Conservation (phyloP, 2,888 invertebrate species). For the Danaus chrysippus region DNA sequence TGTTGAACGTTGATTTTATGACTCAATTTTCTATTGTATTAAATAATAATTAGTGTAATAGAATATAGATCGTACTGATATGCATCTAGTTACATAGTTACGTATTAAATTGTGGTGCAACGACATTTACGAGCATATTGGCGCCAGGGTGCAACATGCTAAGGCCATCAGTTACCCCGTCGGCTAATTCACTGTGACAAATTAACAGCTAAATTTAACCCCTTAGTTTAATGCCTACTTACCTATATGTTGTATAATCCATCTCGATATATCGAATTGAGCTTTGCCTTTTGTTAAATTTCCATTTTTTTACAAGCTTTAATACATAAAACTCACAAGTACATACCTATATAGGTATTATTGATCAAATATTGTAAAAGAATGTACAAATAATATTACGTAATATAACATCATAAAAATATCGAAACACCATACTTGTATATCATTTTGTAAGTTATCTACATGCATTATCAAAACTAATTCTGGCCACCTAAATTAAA, state of each 20-base stretch:
- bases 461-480: background rate
- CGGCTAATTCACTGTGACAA: constrained; percentile 79
- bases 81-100: constrained; percentile 59
- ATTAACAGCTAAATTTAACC: constrained; percentile 74
- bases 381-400: no score
- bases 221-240: constrained; percentile 40
- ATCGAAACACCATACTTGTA: no score
- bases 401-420: no score
- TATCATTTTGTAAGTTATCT: no score
- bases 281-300: no score
- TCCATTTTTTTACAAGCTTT: no score
- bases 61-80: constrained; percentile 49
- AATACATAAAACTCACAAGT: no score
- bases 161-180: constrained; percentile 73
- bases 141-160: constrained; percentile 75
- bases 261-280: constrained; percentile 10
- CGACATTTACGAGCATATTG: constrained; percentile 75
- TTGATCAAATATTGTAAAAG: no score
- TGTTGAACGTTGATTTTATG: constrained; percentile 8
- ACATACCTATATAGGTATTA: no score
- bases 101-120: constrained; percentile 68
- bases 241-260: constrained; percentile 28
- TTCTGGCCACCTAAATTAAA: background rate
- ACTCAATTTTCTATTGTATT: constrained; percentile 21
- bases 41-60: constrained; percentile 34